A percentile compares a stretch with the other conserved stretches of the same genome.
These are phyloP conservation scores for Tapirus indicus DNA, from an alignment of 2,797 vertebrate species.

Conservation along the genomic window DNA sequence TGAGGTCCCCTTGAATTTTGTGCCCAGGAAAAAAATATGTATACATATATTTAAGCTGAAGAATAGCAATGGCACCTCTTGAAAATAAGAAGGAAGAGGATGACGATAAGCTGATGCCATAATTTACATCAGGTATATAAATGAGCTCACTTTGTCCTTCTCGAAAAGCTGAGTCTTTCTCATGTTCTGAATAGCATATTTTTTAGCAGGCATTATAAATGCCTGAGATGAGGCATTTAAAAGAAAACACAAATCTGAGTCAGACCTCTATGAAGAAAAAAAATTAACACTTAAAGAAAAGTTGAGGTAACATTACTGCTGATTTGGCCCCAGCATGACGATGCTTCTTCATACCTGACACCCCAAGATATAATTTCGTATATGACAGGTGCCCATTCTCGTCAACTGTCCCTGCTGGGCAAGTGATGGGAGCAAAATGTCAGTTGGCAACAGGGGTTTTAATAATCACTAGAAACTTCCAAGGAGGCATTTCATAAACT, in stretches of 20 bases:
- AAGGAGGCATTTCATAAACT: constrained; percentile 80
- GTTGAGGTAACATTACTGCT: constrained; percentile 40
- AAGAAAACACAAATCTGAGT: constrained; percentile 40
- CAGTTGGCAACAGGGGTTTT: constrained; percentile 77
- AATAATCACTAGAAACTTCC: constrained; percentile 82
- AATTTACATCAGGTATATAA: constrained; percentile 35
- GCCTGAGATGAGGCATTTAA: neutral
- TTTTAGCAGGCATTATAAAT: constrained; percentile 59
- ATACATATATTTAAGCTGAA: neutral
- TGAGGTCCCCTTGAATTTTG: neutral
- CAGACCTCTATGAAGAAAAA: constrained; percentile 41
- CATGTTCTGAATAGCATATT: constrained; percentile 1
- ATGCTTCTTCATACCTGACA: constrained; percentile 14
- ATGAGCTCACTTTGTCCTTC: neutral
- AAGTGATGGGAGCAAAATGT: constrained; percentile 82
- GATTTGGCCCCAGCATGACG: neutral
- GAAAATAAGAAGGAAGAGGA: constrained; percentile 52
- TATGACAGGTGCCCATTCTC: constrained; percentile 75
- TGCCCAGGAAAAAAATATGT: neutral
- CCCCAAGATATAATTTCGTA: constrained; percentile 57
- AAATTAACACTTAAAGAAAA: constrained; percentile 47
- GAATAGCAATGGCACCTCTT: neutral
- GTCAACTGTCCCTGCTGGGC: constrained; percentile 75
- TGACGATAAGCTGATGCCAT: neutral
- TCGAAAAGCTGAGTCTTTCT: constrained; percentile 54